These are phyloP conservation scores for Elegia similella DNA, from an alignment of 2,888 invertebrate species.

Conservation along the genomic window DNA sequence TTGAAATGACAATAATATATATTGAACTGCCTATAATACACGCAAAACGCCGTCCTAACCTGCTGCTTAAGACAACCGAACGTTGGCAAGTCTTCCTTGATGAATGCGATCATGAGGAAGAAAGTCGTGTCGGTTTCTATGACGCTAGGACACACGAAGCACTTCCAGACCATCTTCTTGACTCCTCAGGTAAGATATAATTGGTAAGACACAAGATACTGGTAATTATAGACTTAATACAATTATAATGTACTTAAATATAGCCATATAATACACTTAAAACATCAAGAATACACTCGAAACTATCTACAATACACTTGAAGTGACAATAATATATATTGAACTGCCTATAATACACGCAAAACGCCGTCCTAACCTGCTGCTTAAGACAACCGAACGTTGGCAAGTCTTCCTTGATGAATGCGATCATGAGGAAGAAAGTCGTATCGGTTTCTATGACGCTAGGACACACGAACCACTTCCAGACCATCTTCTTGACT, in stretches of 20 bases:
- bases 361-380: constrained; percentile 84
- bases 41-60: constrained; percentile 81
- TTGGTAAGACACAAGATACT: neutral
- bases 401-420: constrained; percentile 96
- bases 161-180: constrained; percentile 97
- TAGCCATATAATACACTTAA: neutral
- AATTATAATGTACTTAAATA: neutral
- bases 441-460: constrained; percentile 96
- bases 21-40: neutral
- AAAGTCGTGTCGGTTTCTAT: constrained; percentile 96
- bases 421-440: constrained; percentile 95
- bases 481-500: constrained; percentile 96
- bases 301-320: neutral
- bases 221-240: neutral
- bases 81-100: constrained; percentile 96
- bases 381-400: constrained; percentile 97
- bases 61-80: constrained; percentile 97
- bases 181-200: constrained; percentile 85
- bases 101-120: constrained; percentile 95
- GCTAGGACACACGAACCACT: constrained; percentile 98
- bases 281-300: neutral
- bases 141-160: constrained; percentile 98
- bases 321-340: neutral
- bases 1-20: neutral
- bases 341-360: neutral